These are phyloP conservation scores for Eugnorisma glareosa DNA, from an alignment of 2,888 invertebrate genomes.

Conservation along the genomic window DNA sequence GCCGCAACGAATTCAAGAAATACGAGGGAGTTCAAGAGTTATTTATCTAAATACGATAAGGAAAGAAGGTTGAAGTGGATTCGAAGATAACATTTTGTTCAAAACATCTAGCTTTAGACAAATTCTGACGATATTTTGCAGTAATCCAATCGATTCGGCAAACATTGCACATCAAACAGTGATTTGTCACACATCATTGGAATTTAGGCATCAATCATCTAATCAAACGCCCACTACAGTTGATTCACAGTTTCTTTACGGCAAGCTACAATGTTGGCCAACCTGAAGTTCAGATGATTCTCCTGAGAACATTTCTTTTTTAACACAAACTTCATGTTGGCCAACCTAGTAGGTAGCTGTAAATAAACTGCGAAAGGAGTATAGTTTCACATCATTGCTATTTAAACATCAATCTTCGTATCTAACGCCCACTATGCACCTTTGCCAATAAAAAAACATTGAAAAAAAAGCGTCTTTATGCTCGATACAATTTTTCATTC, in stretches of 20 bases:
- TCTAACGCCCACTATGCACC: background rate
- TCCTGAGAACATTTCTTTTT: background rate
- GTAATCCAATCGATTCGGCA: background rate
- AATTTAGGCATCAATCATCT: constrained; percentile 10
- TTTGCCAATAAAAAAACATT: background rate
- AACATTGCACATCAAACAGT: background rate
- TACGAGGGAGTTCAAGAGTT: constrained; percentile 19
- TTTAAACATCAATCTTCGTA: constrained; percentile 22
- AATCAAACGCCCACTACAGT: background rate
- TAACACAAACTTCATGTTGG: background rate
- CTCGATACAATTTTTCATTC: constrained; percentile 15
- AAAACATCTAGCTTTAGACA: background rate
- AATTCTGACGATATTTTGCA: background rate
- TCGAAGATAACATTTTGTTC: background rate
- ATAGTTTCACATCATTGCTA: background rate
- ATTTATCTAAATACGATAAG: constrained; percentile 34
- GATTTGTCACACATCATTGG: constrained; percentile 1
- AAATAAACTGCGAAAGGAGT: background rate
- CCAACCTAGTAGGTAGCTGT: background rate
- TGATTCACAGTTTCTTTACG: background rate
- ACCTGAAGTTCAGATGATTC: background rate
- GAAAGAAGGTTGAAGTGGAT: background rate
- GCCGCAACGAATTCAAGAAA: constrained; percentile 24
- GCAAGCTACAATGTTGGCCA: background rate
- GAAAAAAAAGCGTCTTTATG: constrained; percentile 8